Evolutionary conservation across 1,140 invertebrate genomes (phyloP), one percentile per base, ranked within the genome.

Genomic region (Temnothorax curvispinosus): DNA sequence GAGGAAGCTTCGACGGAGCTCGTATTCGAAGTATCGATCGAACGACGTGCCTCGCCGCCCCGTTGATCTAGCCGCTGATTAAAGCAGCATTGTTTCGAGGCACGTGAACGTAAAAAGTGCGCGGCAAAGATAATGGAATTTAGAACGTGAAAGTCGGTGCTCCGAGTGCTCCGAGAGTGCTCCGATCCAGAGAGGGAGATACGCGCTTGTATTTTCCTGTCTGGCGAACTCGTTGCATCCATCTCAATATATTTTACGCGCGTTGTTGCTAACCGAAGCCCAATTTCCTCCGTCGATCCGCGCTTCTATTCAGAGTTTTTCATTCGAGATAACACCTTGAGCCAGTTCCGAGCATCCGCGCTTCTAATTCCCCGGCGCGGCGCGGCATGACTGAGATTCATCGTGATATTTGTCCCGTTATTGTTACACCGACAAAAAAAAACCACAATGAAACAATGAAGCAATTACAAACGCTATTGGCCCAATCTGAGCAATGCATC

Each of bases 371-470:
- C 27, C 27, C 27, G 27, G 27, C 27, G 27, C 27, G 27, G 2
- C 27, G 35, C 35, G 11, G 47, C 21, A 41, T 6, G 80, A 13
- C 13, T 54, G 69, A 84, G 69, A 60, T 84, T 74, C 41, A 27
- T 60, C 27, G 69, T 60, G 80, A 84, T 84, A 84, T 75, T 38
- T 62, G 80, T 84, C 69, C 80, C 80, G 80, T 84, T 84, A 84
- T 74, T 74, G 41, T 84, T 62, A 18, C 80, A 74, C 47, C 41
- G 35, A 84, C 62, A 71, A 74, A 41, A 18, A 18, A 54, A 54
- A n/a, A 84, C 27, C 27, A 27, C 69, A 60, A 82, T 27, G 69
- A 84, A 44, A 84, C 80, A 84, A 84, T 84, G 80, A 84, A 47
- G 69, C 69, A 62, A 74, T 84, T 84, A 75, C 69, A n/a, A n/a